Conservation (phyloP, 2,888 invertebrate species). For the Leptothorax acervorum region DNA sequence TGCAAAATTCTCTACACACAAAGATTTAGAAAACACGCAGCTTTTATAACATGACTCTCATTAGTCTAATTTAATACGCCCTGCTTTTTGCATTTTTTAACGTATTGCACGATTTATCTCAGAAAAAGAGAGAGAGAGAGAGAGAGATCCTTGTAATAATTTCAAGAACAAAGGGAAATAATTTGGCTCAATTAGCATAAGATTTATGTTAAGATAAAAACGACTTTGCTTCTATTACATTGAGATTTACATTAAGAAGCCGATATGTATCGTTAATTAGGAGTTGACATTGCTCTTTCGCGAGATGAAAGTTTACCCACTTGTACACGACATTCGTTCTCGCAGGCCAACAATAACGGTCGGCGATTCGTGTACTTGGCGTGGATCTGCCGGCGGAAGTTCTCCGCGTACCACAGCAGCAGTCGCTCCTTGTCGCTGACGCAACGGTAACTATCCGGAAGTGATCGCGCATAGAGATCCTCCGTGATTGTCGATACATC, state of each 20-base stretch:
- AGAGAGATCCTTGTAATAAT: too few relatives aligned
- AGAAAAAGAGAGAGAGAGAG: too few relatives aligned
- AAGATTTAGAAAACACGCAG: not conserved
- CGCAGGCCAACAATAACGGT: slow-evolving; percentile 90
- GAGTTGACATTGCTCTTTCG: not conserved
- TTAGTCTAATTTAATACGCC: too few relatives aligned
- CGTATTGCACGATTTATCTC: too few relatives aligned
- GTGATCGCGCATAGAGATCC: slow-evolving; percentile 86
- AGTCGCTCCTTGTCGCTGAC: slow-evolving; percentile 91
- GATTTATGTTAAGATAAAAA: too few relatives aligned
- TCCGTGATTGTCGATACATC: slow-evolving; percentile 80
- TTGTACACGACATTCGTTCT: slow-evolving; percentile 93
- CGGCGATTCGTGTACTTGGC: slow-evolving; percentile 88
- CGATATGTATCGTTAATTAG: not conserved
- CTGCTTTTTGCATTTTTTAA: too few relatives aligned
- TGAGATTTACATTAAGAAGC: too few relatives aligned
- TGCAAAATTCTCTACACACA: not conserved
- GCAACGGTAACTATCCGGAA: slow-evolving; percentile 89
- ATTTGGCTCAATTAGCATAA: too few relatives aligned
- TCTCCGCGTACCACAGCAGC: slow-evolving; percentile 91
- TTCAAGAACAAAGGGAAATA: too few relatives aligned
- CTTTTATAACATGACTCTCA: not conserved
- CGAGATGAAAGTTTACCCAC: slow-evolving; percentile 84
- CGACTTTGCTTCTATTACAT: too few relatives aligned
- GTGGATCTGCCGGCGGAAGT: slow-evolving; percentile 91